Evolutionary conservation across 2,888 invertebrate species (phyloP), one percentile per base, ranked within the genome.

Genomic region (Drepana falcataria): DNA sequence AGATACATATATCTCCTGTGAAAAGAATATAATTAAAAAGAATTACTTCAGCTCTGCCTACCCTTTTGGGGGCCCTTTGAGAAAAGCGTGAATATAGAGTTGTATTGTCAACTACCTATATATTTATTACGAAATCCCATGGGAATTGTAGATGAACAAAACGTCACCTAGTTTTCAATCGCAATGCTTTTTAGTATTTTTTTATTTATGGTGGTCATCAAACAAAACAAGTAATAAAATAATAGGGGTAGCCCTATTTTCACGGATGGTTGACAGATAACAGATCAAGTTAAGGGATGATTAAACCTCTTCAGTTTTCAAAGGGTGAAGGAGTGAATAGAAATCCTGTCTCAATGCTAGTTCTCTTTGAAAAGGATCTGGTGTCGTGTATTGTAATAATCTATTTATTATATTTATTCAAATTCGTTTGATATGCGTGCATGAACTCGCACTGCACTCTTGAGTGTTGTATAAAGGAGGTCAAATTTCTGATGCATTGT

Each of bases 381-480:
- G 75, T 81, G 75, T 64, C 77, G 51, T 64, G 73, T 75, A 76
- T 77, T 47, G 63, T 63, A 52, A 52, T 59, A 9, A 44, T 4
- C 44, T 65, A 67, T 74, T 75, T 73, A 67, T 71, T 73, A 70
- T 75, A 72, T 62, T 64, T 63, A 68, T 65, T 72, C 58, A 63
- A 62, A 65, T 73, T 70, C 61, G 44, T 44, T 9, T 74, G 71
- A 78, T 76, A 78, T 69, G 64, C 80, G 76, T 82, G 81, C 64
- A 81, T 64, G 63, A 9, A 9, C 9, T 7, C 53, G 47, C 52
- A 34, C n/a, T 6, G 35, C 51, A 55, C 53, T 53, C 54, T 57
- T 35, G 48, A 40, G 48, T 49, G 55, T 55, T 53, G 21, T 55
- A 52, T 64, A 60, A 35, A 63, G 59, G 63, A 35, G 53, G 44